Evolutionary conservation across 2,797 vertebrate species (phyloP), one percentile per base, ranked within the genome.

Genomic region (Botia almorhae): DNA sequence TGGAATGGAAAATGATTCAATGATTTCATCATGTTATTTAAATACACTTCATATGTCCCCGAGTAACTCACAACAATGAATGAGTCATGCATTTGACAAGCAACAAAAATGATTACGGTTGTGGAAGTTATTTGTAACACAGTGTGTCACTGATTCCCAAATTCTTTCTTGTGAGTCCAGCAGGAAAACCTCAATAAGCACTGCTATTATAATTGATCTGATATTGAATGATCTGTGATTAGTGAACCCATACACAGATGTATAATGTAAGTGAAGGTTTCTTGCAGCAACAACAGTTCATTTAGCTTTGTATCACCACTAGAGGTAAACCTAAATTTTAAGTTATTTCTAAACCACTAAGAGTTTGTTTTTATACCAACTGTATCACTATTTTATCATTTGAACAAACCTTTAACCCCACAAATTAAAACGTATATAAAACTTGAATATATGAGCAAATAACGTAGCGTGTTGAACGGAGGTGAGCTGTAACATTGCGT

Each of bases 11-110:
- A 65, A 16, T 1, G 0, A 19, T 55, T 50, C 69, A 65, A 29
- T 55, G 58, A 64, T 69, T 46, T 69, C 69, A 39, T 72, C 58
- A 43, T 70, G 76, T 72, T 72, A 26, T 79, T 79, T 14, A 26
- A 55, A 72, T 55, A 17, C 63, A 63, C 48, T 64, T 72, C 33
- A 72, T 72, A 64, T 46, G 48, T 69, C 77, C 69, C 64, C 64
- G 69, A 71, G 29, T 53, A 65, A 79, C 58, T 72, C 69, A 64
- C 33, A 79, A 79, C 69, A 79, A 79, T 64, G 33, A 33, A 72
- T 79, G 77, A 79, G 48, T 79, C 69, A 79, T 63, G 76, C 43
- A 13, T 72, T 64, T 64, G 19, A 79, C 43, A 21, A 60, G 29
- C 14, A 46, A 51, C 46, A 39, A 23, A 60, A 36, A 43, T 72